Percentiles rank a stretch among this genome's conserved stretches.
Evolutionary conservation across 2,888 invertebrate species (phyloP).

Genomic region (Lumbricus terrestris): DNA sequence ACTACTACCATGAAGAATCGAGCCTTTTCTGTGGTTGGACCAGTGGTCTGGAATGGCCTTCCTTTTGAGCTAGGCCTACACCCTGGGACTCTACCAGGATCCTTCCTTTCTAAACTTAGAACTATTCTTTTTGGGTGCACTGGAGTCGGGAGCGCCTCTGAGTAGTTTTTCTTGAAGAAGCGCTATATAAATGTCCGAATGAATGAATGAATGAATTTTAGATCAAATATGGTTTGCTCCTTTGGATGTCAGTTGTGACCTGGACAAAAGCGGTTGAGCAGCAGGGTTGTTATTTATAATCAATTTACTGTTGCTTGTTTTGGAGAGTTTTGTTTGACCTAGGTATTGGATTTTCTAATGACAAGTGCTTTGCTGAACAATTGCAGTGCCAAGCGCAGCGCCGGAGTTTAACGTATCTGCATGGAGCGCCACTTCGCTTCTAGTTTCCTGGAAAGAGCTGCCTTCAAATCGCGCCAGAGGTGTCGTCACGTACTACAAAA

Average conservation of each 20-base stretch:
- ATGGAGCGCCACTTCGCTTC: neutral
- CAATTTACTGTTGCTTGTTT: neutral
- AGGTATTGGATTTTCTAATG: neutral
- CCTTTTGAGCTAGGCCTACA: no score
- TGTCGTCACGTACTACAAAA: neutral
- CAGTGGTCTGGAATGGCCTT: no score
- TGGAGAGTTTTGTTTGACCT: neutral
- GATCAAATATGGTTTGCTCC: neutral
- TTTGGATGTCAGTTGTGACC: neutral
- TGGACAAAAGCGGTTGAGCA: neutral
- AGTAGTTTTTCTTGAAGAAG: no score
- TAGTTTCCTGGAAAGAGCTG: neutral
- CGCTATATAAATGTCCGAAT: no score
- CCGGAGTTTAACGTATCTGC: neutral
- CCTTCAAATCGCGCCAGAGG: neutral
- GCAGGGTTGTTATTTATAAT: neutral
- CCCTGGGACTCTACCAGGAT: no score
- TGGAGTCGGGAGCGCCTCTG: no score
- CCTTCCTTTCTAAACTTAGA: no score
- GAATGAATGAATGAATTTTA: no score
- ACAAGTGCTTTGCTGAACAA: neutral
- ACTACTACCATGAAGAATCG: no score
- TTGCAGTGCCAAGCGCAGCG: neutral
- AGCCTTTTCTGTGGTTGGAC: no score
- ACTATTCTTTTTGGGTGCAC: no score